Evolutionary conservation across 2,113 vertebrate species (phyloP).

Genomic region (Python bivittatus): DNA sequence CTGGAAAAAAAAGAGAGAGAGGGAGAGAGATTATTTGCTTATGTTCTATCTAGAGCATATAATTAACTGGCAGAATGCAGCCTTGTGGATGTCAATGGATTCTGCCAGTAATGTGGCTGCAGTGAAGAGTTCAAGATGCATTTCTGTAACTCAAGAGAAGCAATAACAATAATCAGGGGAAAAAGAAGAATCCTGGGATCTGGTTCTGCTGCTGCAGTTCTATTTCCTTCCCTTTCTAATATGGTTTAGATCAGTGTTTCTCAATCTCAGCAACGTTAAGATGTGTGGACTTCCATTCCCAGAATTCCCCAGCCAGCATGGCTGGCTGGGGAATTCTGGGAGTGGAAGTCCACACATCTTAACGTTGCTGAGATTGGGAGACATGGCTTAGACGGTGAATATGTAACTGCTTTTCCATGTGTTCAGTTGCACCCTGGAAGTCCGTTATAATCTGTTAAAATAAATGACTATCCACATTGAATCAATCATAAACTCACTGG

Average conservation of each 20-base stretch:
- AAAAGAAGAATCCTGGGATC: neutral
- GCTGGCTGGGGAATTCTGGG: neutral
- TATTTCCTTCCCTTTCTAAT: neutral
- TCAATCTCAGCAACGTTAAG: neutral
- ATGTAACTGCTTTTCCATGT: neutral
- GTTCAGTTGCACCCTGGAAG: neutral
- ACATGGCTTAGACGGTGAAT: neutral
- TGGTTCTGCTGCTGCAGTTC: neutral
- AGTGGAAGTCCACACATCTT: neutral
- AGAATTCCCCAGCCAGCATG: neutral
- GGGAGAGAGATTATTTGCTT: neutral
- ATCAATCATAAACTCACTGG: neutral
- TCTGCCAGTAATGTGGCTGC: neutral
- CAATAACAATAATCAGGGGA: neutral
- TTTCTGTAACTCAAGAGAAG: neutral
- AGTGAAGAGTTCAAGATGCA: neutral
- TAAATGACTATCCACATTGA: neutral
- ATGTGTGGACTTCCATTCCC: neutral
- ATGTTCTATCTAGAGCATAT: neutral
- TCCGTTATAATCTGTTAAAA: neutral
- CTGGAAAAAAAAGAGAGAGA: neutral
- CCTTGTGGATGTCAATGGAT: neutral
- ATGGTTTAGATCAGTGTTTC: neutral
- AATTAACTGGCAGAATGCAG: conserved; percentile 12
- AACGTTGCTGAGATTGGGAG: neutral